Base-by-base conservation (phyloP, 2,797 vertebrate genomes). In the Clarias laeviceps region DNA sequence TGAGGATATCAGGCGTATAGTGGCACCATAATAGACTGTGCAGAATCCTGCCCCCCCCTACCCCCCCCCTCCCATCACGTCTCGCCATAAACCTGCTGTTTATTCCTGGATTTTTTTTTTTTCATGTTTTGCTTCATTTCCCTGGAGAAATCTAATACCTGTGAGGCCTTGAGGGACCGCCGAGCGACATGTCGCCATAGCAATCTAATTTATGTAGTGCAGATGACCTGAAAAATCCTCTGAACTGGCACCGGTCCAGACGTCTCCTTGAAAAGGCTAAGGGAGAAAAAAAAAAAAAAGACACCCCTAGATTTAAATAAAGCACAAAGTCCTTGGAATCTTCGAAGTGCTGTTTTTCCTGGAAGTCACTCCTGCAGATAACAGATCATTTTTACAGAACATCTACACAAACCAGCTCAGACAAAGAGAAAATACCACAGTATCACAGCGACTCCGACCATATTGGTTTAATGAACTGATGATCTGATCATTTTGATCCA, bases 141-240 rank as follows among this genome's bases (percentile, higher is more conserved):
- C 61, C 62, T 66, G 40, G 37, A 29, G 62, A 64, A 76, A 76
- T 72, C 54, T 87, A 40, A 89, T 92, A 87, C 86, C 88, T 86
- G 85, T 37, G 59, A 62, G 29, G 20, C 61, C 85, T 85, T 88
- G 79, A 87, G 82, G 68, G 88, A 87, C 84, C 87, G 88, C 88
- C 90, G 92, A 92, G 85, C 88, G 62, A 80, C 37, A 80, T 80
- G 17, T 80, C n/a, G 4, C 37, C 59, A 80, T 65, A 50, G 78
- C 78, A 50, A 65, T 80, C 17, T 66, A 65, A 80, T 80, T 64
- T 66, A 57, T 64, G 18, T 24, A 68, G 82, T 54, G 29, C 57
- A 68, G 40, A 82, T 82, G 69, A 86, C 32, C 72, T 86, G 54
- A 61, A 86, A 83, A 59, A 57, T 37, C 17, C 69, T 54, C 57